A percentile compares a stretch with the other conserved stretches of the same genome.
phyloP scores from a whole-genome alignment of 2,888 invertebrate genomes.

The Lithosia quadra region DNA sequence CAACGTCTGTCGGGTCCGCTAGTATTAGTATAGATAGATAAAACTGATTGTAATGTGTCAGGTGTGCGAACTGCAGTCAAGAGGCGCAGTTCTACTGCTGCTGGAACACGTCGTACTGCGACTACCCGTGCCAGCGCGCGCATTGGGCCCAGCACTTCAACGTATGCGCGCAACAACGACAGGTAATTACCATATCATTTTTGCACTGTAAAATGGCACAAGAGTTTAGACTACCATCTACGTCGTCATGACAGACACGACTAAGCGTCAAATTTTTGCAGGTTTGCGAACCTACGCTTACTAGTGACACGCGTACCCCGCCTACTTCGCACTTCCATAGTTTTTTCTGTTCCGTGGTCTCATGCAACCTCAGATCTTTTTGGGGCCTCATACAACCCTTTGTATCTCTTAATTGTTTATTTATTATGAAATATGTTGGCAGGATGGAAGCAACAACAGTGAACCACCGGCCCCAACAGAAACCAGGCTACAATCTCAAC shows the following conservation, averaged over 20 bases:
- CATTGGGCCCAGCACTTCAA: slow-evolving; percentile 94
- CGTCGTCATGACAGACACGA: too few species aligned
- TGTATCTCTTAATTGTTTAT: neutral
- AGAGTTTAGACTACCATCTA: too few species aligned
- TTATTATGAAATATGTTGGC: slow-evolving; percentile 6
- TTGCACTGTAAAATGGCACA: too few species aligned
- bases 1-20: too few species aligned
- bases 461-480: slow-evolving; percentile 44
- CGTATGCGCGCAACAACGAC: slow-evolving; percentile 65
- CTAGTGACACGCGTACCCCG: too few species aligned
- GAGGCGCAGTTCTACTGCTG: slow-evolving; percentile 98
- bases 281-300: too few species aligned
- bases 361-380: too few species aligned
- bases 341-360: too few species aligned
- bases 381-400: neutral
- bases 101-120: slow-evolving; percentile 98
- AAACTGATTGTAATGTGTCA: slow-evolving; percentile 47
- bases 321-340: too few species aligned
- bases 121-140: slow-evolving; percentile 94
- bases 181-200: too few species aligned
- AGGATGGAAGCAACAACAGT: slow-evolving; percentile 38
- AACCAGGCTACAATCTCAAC: slow-evolving; percentile 45
- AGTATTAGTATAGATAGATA: neutral
- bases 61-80: slow-evolving; percentile 94
- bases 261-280: too few species aligned